Evolutionary conservation across 2,888 invertebrate species (phyloP), one percentile per base, ranked within the genome.

Genomic region (Lobophora halterata): DNA sequence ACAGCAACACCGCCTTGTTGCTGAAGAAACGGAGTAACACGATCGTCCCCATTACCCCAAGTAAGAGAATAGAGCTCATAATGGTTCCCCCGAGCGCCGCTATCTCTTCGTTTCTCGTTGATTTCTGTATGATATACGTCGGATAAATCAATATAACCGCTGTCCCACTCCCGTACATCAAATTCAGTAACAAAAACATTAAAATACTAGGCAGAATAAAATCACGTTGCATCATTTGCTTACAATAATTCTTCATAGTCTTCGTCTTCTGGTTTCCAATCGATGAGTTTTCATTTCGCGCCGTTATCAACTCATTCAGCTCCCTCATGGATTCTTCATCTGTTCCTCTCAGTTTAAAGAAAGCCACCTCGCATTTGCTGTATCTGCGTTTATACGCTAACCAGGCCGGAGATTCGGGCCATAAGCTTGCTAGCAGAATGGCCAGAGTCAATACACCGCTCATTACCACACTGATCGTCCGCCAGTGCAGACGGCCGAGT

Each of bases 361-460:
- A 56, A 1, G 44, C 32, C 12, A 33, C 19, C 12, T 50, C 43
- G 28, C 50, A 49, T 30, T 39, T 29, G 3, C 44, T 36, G 8
- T 38, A 44, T 10, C 49, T 16, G 3, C 45, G 48, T 41, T 40
- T 53, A 8, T 24, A 52, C 4, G 53, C 56, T 1, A 53, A 24
- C 53, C 53, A 56, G 0, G 28, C 20, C 3, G 56, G 56, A 1
- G 53, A 52, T 8, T 56, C 52, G 1, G 53, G 52, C 52, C 52
- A 56, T 3, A 34, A 13, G 12, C 18, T 39, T 1, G 40, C 33
- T 1, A 29, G 37, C 3, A 38, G 1, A 3, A 46, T 23, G 2
- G 49, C 48, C 5, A 49, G 3, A 1, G 44, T 5, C 20, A 40
- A 21, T 2, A 42, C 31, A 1, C 16, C 8, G 9, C 38, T 27